Evolutionary conservation across 2,888 invertebrate species (phyloP).

Genomic region (Paralinhomoeus sp.): DNA sequence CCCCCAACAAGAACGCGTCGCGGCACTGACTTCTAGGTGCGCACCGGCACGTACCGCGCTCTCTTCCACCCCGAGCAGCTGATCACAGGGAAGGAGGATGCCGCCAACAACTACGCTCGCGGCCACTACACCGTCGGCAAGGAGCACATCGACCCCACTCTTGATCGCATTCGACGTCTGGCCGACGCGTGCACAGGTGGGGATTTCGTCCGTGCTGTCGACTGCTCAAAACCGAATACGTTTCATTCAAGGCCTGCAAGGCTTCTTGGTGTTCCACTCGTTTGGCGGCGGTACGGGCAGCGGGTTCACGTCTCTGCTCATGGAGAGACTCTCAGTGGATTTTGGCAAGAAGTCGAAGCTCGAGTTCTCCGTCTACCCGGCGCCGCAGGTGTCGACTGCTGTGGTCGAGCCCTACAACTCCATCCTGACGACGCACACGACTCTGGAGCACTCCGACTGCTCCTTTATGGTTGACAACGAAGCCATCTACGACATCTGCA

Average conservation of each 20-base stretch:
- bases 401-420: slow-evolving; percentile 93
- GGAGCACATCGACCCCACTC: too few relatives aligned
- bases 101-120: slow-evolving; percentile 29
- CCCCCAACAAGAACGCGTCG: too few relatives aligned
- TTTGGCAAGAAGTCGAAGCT: slow-evolving; percentile 67
- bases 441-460: slow-evolving; percentile 74
- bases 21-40: too few relatives aligned
- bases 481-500: slow-evolving; percentile 70
- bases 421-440: slow-evolving; percentile 80
- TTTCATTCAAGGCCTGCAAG: too few relatives aligned
- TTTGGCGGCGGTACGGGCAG: too few relatives aligned
- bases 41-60: slow-evolving; percentile 46
- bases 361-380: slow-evolving; percentile 71
- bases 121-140: too few relatives aligned
- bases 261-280: slow-evolving; percentile 67
- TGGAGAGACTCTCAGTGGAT: slow-evolving; percentile 58
- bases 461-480: too few relatives aligned
- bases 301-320: slow-evolving; percentile 63
- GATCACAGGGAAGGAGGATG: slow-evolving; percentile 28
- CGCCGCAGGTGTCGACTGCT: slow-evolving; percentile 64
- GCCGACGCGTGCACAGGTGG: slow-evolving; percentile 53
- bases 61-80: too few relatives aligned
- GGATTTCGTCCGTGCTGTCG: too few relatives aligned
- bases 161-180: slow-evolving; percentile 50
- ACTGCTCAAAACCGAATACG: too few relatives aligned